Evolutionary conservation across 2,888 invertebrate genomes (phyloP).

Genomic region (Nymphalis c-album): DNA sequence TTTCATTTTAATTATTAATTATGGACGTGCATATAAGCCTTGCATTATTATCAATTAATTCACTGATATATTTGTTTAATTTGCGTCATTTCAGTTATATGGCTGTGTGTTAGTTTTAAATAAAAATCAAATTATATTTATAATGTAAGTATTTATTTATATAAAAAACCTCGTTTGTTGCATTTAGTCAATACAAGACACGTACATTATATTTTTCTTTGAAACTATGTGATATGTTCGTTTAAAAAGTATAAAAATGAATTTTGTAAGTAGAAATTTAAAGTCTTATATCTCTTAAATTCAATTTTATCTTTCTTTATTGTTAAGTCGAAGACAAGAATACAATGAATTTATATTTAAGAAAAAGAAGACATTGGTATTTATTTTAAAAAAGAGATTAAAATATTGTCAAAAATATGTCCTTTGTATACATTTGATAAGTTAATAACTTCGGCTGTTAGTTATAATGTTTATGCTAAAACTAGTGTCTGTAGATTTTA

Average conservation of each 20-base stretch:
- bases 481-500: background rate
- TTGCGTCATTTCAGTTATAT: slow-evolving; percentile 32
- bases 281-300: background rate
- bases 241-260: background rate
- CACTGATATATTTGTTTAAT: slow-evolving; percentile 18
- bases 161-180: background rate
- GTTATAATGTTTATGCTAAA: background rate
- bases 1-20: slow-evolving; percentile 36
- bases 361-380: too few relatives aligned
- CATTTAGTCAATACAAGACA: background rate
- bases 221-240: background rate
- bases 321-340: background rate
- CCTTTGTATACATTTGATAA: background rate
- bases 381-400: background rate
- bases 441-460: background rate
- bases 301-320: background rate
- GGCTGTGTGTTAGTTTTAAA: slow-evolving; percentile 40
- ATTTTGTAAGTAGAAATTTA: background rate
- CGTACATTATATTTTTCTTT: background rate
- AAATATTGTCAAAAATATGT: background rate
- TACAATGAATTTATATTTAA: too few relatives aligned
- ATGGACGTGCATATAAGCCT: slow-evolving; percentile 54
- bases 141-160: background rate
- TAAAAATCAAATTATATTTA: background rate
- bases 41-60: slow-evolving; percentile 32